Percentiles rank a stretch among this genome's conserved stretches.
These are phyloP conservation scores for Choreutis nemorana DNA, from an alignment of 2,888 invertebrate genomes.

Conservation along the genomic window DNA sequence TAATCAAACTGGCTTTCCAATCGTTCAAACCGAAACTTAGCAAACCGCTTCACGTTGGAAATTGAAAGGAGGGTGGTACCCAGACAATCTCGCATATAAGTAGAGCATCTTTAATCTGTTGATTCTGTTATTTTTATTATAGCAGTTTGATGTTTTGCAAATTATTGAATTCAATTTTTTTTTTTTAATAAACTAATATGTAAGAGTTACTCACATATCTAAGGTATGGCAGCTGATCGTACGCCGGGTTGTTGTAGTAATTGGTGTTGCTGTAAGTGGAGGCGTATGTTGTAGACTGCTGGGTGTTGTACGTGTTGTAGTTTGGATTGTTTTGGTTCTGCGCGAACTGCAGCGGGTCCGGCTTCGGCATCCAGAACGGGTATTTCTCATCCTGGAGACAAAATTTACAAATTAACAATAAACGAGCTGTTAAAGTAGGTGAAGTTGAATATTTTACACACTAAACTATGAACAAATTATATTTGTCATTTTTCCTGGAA, in stretches of 20 bases:
- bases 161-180: no score
- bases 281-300: constrained; percentile 36
- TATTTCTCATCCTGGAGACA: constrained; percentile 72
- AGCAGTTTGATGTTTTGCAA: no score
- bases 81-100: no score
- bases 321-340: constrained; percentile 19
- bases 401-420: constrained; percentile 1
- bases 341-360: constrained; percentile 60
- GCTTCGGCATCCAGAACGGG: constrained; percentile 81
- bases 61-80: no score
- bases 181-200: no score
- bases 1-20: no score
- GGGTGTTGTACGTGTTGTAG: constrained; percentile 8
- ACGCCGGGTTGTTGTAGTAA: constrained; percentile 38
- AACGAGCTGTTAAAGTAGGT: background rate
- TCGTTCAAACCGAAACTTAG: no score
- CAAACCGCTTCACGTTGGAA: no score
- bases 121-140: no score
- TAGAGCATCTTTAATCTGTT: no score
- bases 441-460: background rate
- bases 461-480: no score
- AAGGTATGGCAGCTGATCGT: constrained; percentile 72
- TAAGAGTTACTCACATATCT: constrained; percentile 69
- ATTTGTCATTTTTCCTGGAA: no score
- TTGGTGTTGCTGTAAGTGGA: constrained; percentile 24